Evolutionary conservation across 2,797 vertebrate genomes (phyloP).

Genomic region (Spinus olivaceus): DNA sequence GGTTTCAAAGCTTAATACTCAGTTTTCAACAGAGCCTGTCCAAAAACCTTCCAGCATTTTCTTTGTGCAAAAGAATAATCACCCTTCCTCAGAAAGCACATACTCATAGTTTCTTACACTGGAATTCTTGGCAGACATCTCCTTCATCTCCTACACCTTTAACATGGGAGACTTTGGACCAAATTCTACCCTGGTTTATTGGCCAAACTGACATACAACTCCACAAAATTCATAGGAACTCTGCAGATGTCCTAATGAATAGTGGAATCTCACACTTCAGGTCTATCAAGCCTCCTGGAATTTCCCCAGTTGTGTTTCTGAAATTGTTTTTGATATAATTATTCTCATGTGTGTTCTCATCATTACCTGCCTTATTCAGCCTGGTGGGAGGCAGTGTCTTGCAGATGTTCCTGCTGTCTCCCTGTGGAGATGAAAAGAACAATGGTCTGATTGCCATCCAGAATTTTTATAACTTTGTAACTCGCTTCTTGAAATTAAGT

Average conservation of each 20-base stretch:
- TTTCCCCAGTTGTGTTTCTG: background rate
- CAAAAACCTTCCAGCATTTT: background rate
- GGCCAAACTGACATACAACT: background rate
- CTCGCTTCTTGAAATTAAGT: background rate
- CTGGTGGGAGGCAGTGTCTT: background rate
- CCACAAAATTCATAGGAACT: background rate
- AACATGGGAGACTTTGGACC: background rate
- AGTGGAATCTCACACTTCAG: background rate
- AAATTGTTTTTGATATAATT: slow-evolving; percentile 11
- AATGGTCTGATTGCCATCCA: background rate
- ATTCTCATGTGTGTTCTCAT: slow-evolving; percentile 29
- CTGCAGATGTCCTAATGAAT: background rate
- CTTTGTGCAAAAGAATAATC: background rate
- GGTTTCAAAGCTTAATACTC: background rate
- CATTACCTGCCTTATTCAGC: slow-evolving; percentile 46
- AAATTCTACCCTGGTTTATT: background rate
- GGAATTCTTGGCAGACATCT: background rate
- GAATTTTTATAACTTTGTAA: background rate
- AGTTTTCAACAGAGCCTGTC: background rate
- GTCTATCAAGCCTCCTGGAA: background rate
- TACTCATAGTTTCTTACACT: background rate
- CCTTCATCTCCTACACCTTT: background rate
- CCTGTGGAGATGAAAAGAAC: slow-evolving; percentile 5
- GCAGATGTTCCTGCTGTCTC: slow-evolving; percentile 21
- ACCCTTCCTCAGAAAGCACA: background rate